phyloP scores from a whole-genome alignment of 2,797 vertebrate species.

The Bradypus variegatus region DNA sequence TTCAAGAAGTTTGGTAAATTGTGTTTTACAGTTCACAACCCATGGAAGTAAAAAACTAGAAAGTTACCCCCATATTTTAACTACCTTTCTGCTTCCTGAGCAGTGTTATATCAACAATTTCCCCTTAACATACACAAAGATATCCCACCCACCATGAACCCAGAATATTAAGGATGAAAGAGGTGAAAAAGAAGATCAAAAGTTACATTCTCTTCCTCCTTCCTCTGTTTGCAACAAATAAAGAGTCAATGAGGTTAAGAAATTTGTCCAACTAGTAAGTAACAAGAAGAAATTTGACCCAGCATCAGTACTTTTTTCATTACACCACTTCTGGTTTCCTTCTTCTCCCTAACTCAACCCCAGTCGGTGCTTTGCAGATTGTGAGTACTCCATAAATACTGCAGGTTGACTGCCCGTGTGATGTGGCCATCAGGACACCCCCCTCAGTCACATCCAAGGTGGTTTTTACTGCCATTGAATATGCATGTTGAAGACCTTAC shows the following conservation, averaged over 20 bases:
- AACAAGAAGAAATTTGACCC: background rate
- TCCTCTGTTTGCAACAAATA: background rate
- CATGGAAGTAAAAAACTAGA: too few species aligned
- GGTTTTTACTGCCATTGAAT: background rate
- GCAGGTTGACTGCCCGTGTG: background rate
- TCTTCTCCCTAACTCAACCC: background rate
- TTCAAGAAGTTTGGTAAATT: background rate
- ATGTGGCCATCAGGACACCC: too few species aligned
- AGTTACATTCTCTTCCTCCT: background rate
- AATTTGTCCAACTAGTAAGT: background rate
- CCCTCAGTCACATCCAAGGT: background rate
- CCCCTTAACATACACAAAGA: background rate
- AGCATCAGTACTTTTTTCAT: background rate
- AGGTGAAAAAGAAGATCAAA: background rate
- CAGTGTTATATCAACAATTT: background rate
- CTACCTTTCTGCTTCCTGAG: background rate
- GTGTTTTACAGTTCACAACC: background rate
- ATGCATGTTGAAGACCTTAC: background rate
- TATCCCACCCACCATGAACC: background rate
- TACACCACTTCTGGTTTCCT: background rate
- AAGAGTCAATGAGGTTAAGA: background rate
- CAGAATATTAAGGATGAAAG: background rate
- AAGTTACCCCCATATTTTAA: background rate
- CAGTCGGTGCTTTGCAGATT: background rate
- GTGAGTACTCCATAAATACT: background rate